Evolutionary conservation across 1,140 invertebrate species (phyloP), one percentile per base, ranked within the genome.

Genomic region (Drosophila busckii): DNA sequence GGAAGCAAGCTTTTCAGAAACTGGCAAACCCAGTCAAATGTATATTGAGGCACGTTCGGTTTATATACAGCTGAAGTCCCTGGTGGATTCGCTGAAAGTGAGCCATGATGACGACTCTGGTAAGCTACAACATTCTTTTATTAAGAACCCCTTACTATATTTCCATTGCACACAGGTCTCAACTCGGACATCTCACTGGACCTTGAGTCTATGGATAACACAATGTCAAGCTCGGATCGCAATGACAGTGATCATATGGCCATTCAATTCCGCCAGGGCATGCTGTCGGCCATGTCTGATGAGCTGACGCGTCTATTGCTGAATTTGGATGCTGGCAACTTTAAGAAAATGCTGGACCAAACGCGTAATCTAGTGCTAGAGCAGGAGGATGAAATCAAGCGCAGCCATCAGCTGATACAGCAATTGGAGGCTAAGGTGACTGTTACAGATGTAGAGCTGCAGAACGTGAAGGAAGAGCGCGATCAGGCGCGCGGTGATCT

Each of bases 351-450:
- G 62, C 88, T 95, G 19, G 94, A 95, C 20, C 91, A 93, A 42
- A 90, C 92, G 6, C 91, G 93, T 26, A 90, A 93, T 1, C 91
- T 94, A 31, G 89, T 94, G 1, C 89, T 92, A 28, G 92, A 95
- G 59, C 89, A 93, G 46, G 93, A 93, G 65, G 91, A 94, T 0
- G 94, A 96, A 85, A 90, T 96, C 5, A 94, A 95, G 67, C 90
- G 93, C 64, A 92, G 94, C 58, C 91, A 92, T 34, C 94, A 96
- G 46, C 90, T 93, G 12, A 91, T 96, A 16, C 91, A 94, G 59
- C 93, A 96, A 42, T 89, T 95, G 22, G 93, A 93, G 49, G 93
- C 92, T 84, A 95, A 95, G 89, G 91, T 94, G 37, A 93, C 92
- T 4, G 91, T 97, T 1, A 92, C 92, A 54, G 95, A 97, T 83